Base-by-base conservation (phyloP, 2,797 vertebrate species). In the Selene dorsalis region DNA sequence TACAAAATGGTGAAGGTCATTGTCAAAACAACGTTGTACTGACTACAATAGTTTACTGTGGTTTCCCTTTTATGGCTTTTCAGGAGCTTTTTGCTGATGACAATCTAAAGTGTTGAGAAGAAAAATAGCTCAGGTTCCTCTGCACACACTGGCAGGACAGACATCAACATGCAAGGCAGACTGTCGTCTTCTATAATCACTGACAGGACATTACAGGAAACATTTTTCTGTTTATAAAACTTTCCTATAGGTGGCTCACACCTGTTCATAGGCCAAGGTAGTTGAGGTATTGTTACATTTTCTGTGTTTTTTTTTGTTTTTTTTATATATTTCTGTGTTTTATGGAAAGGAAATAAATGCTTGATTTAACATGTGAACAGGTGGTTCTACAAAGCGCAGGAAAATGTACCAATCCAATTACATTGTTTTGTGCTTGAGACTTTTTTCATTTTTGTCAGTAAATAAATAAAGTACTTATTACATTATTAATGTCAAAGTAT, bases 41-140 rank as follows among this genome's bases (percentile, higher is more conserved):
- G 50, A 45, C 50, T 56, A 22, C 55, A 35, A 47, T 13, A 14
- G 6, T 62, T 70, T 66, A 63, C 56, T 77, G 48, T 45, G 30
- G n/a, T 65, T 62, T 79, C 11, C 30, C 26, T 28, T 50, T 53
- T 58, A 61, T 65, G 39, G 58, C 68, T 90, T 59, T 75, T 75
- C 17, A 5, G 52, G 73, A 72, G 72, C 55, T 72, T 87, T 87
- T 85, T 84, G 92, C 91, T 87, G 82, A 78, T 48, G 91, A 93
- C 91, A 93, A 93, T 93, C 92, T 66, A 24, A 62, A 41, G 80
- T 87, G 83, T 89, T 77, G 69, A 83, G 68, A 45, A 84, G 60
- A 83, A 63, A 57, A 74, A 70, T 50, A 77, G 69, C 85, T 92
- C 88, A 85, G 84, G 85, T 83, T 65, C 67, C 72, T 83, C 69